Percentiles rank a stretch among this genome's conserved stretches.
Evolutionary conservation across 1,140 invertebrate species (phyloP).

Genomic region (Oreohelix idahoensis): DNA sequence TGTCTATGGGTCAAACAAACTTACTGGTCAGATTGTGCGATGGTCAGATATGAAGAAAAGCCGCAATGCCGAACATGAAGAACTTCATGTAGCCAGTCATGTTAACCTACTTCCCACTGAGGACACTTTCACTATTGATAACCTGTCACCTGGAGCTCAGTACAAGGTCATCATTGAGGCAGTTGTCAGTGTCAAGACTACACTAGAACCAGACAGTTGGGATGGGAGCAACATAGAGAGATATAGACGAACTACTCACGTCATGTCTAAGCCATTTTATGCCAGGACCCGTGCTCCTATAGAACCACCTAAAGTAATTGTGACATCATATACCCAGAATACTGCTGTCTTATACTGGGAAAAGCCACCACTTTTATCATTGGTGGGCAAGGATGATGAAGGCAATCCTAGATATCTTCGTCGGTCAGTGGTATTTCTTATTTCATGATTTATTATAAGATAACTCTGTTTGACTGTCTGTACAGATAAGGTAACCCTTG

Average conservation of each 20-base stretch:
- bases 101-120: slow-evolving; percentile 63
- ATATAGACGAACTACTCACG: slow-evolving; percentile 69
- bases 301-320: slow-evolving; percentile 63
- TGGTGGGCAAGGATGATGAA: slow-evolving; percentile 59
- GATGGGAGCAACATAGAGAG: slow-evolving; percentile 59
- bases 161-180: slow-evolving; percentile 71
- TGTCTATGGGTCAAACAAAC: slow-evolving; percentile 71
- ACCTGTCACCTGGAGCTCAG: slow-evolving; percentile 64
- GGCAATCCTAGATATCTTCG: slow-evolving; percentile 45
- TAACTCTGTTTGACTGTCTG: too few species aligned
- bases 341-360: slow-evolving; percentile 71
- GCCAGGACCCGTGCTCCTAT: slow-evolving; percentile 69
- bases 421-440: slow-evolving; percentile 16
- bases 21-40: slow-evolving; percentile 65
- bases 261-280: slow-evolving; percentile 69
- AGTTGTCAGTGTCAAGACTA: slow-evolving; percentile 73
- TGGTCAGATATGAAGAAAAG: slow-evolving; percentile 66
- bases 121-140: slow-evolving; percentile 61
- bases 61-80: slow-evolving; percentile 53
- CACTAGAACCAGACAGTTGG: slow-evolving; percentile 62
- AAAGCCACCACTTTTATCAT: slow-evolving; percentile 68
- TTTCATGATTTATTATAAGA: too few species aligned
- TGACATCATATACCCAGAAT: slow-evolving; percentile 67
- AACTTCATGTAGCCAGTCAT: slow-evolving; percentile 64
- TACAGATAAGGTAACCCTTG: too few species aligned